phyloP scores from a whole-genome alignment of 2,888 invertebrate genomes.

The Buathra laborator region DNA sequence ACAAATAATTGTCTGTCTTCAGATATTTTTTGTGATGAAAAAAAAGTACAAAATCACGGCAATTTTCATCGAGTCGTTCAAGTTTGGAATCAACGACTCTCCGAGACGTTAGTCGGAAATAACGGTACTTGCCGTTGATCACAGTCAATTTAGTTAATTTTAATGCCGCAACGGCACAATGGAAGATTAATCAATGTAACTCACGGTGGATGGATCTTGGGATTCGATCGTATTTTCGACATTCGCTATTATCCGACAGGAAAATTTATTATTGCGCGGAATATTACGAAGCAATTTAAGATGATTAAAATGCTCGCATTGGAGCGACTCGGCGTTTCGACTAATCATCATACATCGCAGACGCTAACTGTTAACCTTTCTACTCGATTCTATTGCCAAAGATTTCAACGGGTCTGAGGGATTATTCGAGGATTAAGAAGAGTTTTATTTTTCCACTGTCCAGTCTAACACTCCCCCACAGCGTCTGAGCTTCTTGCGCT shows the following conservation, averaged over 20 bases:
- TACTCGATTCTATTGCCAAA: neutral
- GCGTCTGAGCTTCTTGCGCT: slow-evolving; percentile 2
- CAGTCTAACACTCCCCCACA: neutral
- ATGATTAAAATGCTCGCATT: neutral
- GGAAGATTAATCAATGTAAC: neutral
- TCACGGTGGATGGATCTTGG: neutral
- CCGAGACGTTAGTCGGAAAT: neutral
- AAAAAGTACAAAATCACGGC: neutral
- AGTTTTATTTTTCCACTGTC: slow-evolving; percentile 16
- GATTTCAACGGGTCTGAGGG: neutral
- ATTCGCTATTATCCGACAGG: neutral
- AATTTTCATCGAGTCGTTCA: neutral
- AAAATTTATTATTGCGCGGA: neutral
- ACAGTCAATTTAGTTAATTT: neutral
- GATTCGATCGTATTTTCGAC: neutral
- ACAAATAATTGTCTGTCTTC: too few relatives aligned
- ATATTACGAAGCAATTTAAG: neutral
- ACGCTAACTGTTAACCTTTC: neutral
- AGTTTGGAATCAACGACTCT: neutral
- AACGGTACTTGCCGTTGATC: neutral
- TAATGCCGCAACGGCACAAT: neutral
- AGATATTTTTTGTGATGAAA: too few relatives aligned
- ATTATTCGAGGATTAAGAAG: neutral
- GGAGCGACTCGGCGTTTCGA: neutral
- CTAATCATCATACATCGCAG: too few relatives aligned